Percentiles rank a stretch among this genome's conserved stretches.
Evolutionary conservation across 2,113 vertebrate species (phyloP).

Genomic region (Bothrops jararaca): DNA sequence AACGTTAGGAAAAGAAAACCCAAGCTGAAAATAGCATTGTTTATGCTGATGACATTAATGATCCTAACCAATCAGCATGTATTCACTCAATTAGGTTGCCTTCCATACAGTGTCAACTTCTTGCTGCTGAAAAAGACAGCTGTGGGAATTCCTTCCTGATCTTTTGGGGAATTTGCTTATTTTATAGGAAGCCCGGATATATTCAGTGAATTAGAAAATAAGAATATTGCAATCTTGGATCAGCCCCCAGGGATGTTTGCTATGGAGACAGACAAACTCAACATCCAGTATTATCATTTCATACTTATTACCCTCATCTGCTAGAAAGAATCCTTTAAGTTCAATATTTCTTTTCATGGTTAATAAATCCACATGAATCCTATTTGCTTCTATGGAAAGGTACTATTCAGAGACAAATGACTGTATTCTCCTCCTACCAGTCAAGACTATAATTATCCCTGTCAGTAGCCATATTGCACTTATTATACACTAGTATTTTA

Average conservation of each 20-base stretch:
- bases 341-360: not conserved
- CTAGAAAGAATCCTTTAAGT: not conserved
- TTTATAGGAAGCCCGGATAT: not conserved
- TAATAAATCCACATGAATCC: slow-evolving; percentile 2
- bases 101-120: not conserved
- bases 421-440: not conserved
- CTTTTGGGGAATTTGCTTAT: not conserved
- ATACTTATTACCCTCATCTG: slow-evolving; percentile 2
- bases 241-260: not conserved
- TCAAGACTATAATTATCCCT: not conserved
- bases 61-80: not conserved
- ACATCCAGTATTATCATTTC: not conserved
- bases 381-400: slow-evolving; percentile 3
- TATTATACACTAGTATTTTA: slow-evolving; percentile 20
- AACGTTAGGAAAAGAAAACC: not conserved
- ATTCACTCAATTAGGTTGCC: not conserved
- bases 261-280: not conserved
- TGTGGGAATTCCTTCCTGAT: not conserved
- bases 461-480: slow-evolving; percentile 11
- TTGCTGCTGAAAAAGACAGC: not conserved
- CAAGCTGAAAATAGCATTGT: not conserved
- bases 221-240: not conserved
- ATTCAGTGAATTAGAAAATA: not conserved
- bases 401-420: not conserved
- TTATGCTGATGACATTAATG: not conserved